phyloP scores from a whole-genome alignment of 2,888 invertebrate genomes.

The Eristalis pertinax region DNA sequence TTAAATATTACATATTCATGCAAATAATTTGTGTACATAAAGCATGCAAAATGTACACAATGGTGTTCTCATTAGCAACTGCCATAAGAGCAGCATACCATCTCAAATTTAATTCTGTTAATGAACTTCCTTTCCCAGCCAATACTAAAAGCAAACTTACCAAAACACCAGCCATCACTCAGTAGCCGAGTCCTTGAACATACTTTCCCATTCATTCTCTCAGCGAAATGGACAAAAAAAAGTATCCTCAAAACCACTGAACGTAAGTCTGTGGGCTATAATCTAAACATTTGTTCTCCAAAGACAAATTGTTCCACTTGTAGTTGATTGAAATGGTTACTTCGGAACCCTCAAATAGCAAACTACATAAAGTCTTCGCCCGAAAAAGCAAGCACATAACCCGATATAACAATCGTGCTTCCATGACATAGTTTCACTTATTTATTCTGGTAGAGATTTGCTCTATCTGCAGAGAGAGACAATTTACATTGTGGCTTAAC shows the following conservation, averaged over 20 bases:
- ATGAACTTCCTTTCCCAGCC: not conserved
- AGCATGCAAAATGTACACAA: not conserved
- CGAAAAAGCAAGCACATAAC: constrained; percentile 8
- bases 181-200: not conserved
- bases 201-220: not conserved
- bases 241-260: not conserved
- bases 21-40: not conserved
- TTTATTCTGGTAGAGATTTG: constrained; percentile 9
- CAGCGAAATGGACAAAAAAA: not conserved
- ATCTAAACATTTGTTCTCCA: constrained; percentile 34
- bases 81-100: not conserved
- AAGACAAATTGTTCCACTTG: constrained; percentile 37
- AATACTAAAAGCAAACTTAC: not conserved
- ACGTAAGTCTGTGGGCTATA: constrained; percentile 16
- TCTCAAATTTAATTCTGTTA: not conserved
- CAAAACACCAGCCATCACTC: not conserved
- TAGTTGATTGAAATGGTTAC: constrained; percentile 30
- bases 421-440: constrained; percentile 21
- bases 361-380: not conserved
- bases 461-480: not conserved
- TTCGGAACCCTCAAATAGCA: not conserved
- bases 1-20: not conserved
- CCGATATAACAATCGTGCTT: not conserved
- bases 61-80: not conserved
- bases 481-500: constrained; percentile 28